Evolutionary conservation across 2,888 invertebrate genomes (phyloP), one percentile per base, ranked within the genome.

Genomic region (Andrena haemorrhoa): DNA sequence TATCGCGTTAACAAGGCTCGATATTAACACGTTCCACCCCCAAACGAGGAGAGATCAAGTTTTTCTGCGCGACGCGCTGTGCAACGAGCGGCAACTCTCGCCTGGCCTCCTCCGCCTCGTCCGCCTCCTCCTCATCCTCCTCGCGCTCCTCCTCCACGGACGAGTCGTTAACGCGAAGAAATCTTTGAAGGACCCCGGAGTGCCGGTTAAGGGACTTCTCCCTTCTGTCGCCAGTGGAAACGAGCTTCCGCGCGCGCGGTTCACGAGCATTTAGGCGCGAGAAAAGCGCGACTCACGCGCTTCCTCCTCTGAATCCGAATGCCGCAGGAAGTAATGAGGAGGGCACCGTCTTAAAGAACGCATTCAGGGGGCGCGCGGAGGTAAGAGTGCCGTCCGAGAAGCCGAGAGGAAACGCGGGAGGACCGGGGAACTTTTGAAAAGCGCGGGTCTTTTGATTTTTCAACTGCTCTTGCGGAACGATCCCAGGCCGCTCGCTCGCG

Each of bases 241-340:
- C 33, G 49, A 68, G 16, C 53, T 26, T 61, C 31, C 20, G 29
- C 56, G 35, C 56, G 35, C 63, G 51, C 33, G 53, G 71, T 76
- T 56, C 63, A 16, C 69, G 58, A 53, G 69, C 72, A 66, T 82
- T 82, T 81, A 74, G 66, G 61, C 60, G 65, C 77, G 53, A 70
- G 74, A 35, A 66, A 70, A 49, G 49, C 63, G 61, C 26, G 56
- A 75, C 61, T 75, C 58, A 64, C 35, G 58, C 6, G 16, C 69
- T 33, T 23, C 56, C 58, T 75, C 29, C 49, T 47, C 58, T 75
- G 71, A 60, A 73, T 77, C 60, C 81, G 72, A 72, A 72, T 69
- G 75, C 60, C 60, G 53, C n/a, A 12, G 58, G 63, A 35, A 75
- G 83, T 84, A 84, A 84, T 79, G 84, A 85, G 84, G 70, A 49